Evolutionary conservation across 2,113 vertebrate genomes (phyloP).

Genomic region (Caranx melampygus): DNA sequence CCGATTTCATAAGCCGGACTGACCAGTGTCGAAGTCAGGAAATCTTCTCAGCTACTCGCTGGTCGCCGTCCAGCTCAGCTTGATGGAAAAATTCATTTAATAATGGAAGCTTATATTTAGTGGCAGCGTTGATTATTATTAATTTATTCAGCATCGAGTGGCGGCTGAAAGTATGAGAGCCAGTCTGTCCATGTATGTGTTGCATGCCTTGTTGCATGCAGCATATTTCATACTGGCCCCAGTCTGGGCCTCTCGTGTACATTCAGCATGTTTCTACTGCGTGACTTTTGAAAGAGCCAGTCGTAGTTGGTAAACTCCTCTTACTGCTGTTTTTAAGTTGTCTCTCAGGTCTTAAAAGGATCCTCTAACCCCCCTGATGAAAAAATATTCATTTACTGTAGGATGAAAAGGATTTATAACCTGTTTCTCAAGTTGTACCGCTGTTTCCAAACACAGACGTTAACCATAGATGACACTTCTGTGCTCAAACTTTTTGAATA

Average conservation of each 20-base stretch:
- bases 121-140: constrained; percentile 18
- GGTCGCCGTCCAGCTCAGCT: constrained; percentile 59
- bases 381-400: background rate
- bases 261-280: background rate
- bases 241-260: background rate
- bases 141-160: constrained; percentile 4
- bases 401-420: background rate
- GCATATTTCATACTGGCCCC: background rate
- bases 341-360: background rate
- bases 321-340: background rate
- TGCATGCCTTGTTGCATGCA: background rate
- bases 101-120: constrained; percentile 58
- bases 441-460: background rate
- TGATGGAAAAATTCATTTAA: constrained; percentile 62
- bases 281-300: background rate
- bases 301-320: background rate
- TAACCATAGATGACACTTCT: background rate
- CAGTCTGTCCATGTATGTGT: background rate
- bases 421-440: background rate
- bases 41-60: constrained; percentile 67
- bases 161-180: background rate
- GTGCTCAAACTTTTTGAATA: background rate
- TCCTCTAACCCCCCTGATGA: background rate
- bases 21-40: constrained; percentile 60
- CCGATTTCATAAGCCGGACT: constrained; percentile 65